A percentile compares a stretch with the other conserved stretches of the same genome.
phyloP scores from a whole-genome alignment of 2,113 vertebrate genomes.

The Loxodonta africana region DNA sequence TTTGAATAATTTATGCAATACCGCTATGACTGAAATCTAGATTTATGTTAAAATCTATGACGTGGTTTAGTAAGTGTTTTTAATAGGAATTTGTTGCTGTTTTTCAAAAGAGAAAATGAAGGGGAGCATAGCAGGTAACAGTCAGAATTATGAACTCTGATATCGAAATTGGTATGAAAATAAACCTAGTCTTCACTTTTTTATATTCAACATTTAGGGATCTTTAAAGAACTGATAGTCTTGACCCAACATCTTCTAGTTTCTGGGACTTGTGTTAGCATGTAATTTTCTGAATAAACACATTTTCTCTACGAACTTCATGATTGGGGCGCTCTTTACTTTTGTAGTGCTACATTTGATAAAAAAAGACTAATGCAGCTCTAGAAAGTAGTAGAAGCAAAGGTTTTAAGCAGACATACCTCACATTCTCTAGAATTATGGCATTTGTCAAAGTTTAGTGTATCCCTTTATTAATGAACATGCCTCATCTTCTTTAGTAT shows the following conservation, averaged over 20 bases:
- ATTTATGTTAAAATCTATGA: slow-evolving; percentile 70
- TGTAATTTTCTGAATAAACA: neutral
- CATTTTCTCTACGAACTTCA: neutral
- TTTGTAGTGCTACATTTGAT: neutral
- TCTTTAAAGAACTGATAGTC: neutral
- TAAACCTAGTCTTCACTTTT: neutral
- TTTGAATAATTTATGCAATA: slow-evolving; percentile 69
- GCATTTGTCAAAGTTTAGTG: neutral
- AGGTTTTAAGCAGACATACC: neutral
- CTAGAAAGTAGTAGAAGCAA: neutral
- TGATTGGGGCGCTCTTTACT: neutral
- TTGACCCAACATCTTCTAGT: neutral
- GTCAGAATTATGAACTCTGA: neutral
- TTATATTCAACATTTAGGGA: neutral
- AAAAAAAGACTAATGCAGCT: neutral
- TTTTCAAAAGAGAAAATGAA: slow-evolving; percentile 29
- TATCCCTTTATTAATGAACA: neutral
- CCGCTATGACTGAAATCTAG: neutral
- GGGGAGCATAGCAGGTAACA: neutral
- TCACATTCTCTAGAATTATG: neutral
- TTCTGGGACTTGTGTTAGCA: neutral
- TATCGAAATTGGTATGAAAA: neutral
- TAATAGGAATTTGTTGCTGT: neutral
- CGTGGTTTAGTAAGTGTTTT: slow-evolving; percentile 45
- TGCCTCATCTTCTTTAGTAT: neutral